Evolutionary conservation across 2,888 invertebrate genomes (phyloP).

Genomic region (Ryuthela nishihirai): DNA sequence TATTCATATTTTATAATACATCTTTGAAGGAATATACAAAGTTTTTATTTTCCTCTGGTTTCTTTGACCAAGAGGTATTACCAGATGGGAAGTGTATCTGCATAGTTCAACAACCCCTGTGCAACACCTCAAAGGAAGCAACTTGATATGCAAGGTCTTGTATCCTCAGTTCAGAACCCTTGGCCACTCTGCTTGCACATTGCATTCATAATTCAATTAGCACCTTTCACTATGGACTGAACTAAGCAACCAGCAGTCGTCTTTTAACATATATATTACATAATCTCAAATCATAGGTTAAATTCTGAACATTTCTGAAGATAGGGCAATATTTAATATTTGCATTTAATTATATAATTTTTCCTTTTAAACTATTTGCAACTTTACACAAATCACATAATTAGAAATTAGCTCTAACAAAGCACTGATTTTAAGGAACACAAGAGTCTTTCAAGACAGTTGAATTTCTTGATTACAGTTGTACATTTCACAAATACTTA

Average conservation of each 20-base stretch:
- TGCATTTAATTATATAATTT: too few relatives aligned
- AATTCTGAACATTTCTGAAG: too few relatives aligned
- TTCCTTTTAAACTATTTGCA: too few relatives aligned
- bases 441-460: too few relatives aligned
- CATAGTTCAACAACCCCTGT: conserved; percentile 32
- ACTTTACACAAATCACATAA: too few relatives aligned
- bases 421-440: too few relatives aligned
- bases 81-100: conserved; percentile 25
- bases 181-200: neutral
- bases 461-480: too few relatives aligned
- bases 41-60: conserved; percentile 19
- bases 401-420: too few relatives aligned
- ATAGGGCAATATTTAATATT: too few relatives aligned
- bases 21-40: conserved; percentile 36
- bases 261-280: too few relatives aligned
- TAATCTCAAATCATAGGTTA: too few relatives aligned
- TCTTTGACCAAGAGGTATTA: conserved; percentile 12
- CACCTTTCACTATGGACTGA: conserved; percentile 31
- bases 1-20: conserved; percentile 36
- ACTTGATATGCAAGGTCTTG: conserved; percentile 34
- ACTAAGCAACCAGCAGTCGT: conserved; percentile 16
- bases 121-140: conserved; percentile 32
- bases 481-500: too few relatives aligned
- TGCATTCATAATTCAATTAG: conserved; percentile 29
- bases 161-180: conserved; percentile 22